Percentiles rank a stretch among this genome's conserved stretches.
phyloP scores from a whole-genome alignment of 1,140 invertebrate species.

The Bombus consobrinus region DNA sequence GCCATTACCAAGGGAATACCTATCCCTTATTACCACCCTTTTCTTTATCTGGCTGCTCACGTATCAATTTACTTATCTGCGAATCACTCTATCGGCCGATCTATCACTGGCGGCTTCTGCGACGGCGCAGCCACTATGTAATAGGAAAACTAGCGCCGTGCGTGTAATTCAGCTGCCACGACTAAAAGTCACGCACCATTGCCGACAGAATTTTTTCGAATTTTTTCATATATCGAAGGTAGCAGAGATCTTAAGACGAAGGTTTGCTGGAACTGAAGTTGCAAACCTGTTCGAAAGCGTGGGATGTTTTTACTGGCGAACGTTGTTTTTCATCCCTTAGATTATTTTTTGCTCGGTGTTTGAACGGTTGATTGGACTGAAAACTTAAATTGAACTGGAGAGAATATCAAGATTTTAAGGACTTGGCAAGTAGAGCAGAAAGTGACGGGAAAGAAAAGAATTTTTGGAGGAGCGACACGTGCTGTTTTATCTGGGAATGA shows the following conservation, averaged over 20 bases:
- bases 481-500: too few species aligned
- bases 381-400: too few species aligned
- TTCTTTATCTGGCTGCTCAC: slow-evolving; percentile 66
- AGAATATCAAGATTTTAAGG: too few species aligned
- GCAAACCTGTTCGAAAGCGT: slow-evolving; percentile 15
- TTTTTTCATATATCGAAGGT: not conserved
- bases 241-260: not conserved
- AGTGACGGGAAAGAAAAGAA: too few species aligned
- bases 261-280: slow-evolving; percentile 56
- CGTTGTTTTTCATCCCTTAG: not conserved
- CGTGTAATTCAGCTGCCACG: slow-evolving; percentile 62
- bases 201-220: not conserved
- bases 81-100: slow-evolving; percentile 64
- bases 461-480: too few species aligned
- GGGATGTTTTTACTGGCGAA: not conserved
- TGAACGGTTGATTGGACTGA: too few species aligned
- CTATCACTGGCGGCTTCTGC: slow-evolving; percentile 58
- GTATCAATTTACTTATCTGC: slow-evolving; percentile 72
- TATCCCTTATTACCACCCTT: slow-evolving; percentile 65
- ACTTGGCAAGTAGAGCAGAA: too few species aligned
- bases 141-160: slow-evolving; percentile 59
- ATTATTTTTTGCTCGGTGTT: too few species aligned
- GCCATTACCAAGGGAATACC: slow-evolving; percentile 63
- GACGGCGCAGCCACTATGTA: slow-evolving; percentile 42
- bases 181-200: slow-evolving; percentile 56